Percentiles rank a stretch among this genome's conserved stretches.
Evolutionary conservation across 2,113 vertebrate species (phyloP).

Genomic region (Alligator sinensis): DNA sequence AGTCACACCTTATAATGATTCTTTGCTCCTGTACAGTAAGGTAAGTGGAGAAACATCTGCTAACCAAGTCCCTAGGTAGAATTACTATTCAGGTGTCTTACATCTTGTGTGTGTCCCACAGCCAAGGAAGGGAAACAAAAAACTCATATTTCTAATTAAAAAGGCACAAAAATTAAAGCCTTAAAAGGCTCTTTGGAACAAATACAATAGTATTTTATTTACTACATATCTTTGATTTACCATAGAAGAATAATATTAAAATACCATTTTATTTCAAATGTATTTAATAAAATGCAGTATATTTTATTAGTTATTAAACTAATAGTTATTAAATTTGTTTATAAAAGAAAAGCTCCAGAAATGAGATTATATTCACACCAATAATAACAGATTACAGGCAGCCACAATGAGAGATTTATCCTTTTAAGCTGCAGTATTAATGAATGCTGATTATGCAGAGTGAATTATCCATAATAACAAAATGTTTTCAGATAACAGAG

Average conservation of each 20-base stretch:
- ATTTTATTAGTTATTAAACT: background rate
- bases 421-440: background rate
- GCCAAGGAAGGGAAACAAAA: background rate
- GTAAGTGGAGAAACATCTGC: background rate
- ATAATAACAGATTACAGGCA: accelerated
- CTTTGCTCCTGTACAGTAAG: background rate
- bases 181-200: background rate
- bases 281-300: background rate
- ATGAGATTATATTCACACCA: background rate
- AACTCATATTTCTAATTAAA: background rate
- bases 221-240: background rate
- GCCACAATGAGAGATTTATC: background rate
- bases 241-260: background rate
- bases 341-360: background rate
- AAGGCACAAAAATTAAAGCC: background rate
- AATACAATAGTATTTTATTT: background rate
- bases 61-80: background rate
- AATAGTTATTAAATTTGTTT: background rate
- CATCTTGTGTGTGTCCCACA: background rate
- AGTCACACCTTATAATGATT: background rate
- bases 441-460: background rate
- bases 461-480: background rate
- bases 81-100: background rate
- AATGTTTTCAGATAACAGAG: background rate
- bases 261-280: background rate